Conservation (phyloP, 1,140 invertebrate species). For the Triops cancriformis region DNA sequence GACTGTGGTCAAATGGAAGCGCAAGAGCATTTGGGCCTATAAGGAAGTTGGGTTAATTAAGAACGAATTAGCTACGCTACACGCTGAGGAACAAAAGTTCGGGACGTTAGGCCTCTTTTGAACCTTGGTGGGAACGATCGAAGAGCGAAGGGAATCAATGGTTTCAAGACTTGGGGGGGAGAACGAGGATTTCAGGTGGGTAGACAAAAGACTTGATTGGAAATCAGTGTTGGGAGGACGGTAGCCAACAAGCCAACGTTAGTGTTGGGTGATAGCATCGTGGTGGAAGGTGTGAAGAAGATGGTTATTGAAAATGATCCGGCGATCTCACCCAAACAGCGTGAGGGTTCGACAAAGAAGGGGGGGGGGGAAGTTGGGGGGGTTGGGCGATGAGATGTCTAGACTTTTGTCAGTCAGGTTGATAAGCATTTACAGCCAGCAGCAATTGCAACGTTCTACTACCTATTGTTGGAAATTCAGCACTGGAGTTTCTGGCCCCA, state of each 20-base stretch:
- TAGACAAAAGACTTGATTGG: too few relatives aligned
- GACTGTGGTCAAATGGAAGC: not conserved
- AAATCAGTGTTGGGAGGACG: too few relatives aligned
- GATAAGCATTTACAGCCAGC: slow-evolving; percentile 7
- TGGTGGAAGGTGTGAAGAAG: too few relatives aligned
- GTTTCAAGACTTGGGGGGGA: too few relatives aligned
- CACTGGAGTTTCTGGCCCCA: not conserved
- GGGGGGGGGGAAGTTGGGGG: not conserved
- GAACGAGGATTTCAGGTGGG: too few relatives aligned
- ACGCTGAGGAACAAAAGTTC: not conserved
- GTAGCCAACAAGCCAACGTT: too few relatives aligned
- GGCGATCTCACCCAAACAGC: too few relatives aligned
- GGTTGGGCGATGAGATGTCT: not conserved
- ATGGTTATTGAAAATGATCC: too few relatives aligned
- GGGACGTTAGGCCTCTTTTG: not conserved
- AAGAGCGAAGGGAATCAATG: too few relatives aligned
- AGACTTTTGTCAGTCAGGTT: not conserved
- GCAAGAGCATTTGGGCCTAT: not conserved
- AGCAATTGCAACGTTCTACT: slow-evolving; percentile 5
- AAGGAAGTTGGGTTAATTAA: not conserved
- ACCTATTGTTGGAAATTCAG: slow-evolving; percentile 2
- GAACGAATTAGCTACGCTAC: not conserved
- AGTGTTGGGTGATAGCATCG: too few relatives aligned
- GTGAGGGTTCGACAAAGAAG: too few relatives aligned
- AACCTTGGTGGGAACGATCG: too few relatives aligned